Conservation (phyloP, 2,888 invertebrate species). For the Oeneis ivallda region DNA sequence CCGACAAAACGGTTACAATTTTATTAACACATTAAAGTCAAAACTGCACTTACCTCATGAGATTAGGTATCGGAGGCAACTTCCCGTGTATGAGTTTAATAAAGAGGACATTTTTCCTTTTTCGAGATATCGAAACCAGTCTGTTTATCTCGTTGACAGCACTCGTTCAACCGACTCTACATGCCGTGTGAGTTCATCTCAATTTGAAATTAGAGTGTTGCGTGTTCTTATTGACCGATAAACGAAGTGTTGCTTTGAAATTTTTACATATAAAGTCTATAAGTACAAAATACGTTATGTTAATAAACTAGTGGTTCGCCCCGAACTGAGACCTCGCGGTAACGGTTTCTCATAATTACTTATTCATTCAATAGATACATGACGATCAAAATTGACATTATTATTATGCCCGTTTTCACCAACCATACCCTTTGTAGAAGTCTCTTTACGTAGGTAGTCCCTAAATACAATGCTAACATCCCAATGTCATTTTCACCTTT, state of each 20-base stretch:
- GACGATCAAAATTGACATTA: no score
- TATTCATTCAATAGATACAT: no score
- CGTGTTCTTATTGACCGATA: slow-evolving; percentile 11
- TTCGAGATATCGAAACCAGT: slow-evolving; percentile 75
- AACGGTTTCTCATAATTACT: no score
- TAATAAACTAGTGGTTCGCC: no score
- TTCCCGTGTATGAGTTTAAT: slow-evolving; percentile 69
- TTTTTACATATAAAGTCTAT: no score
- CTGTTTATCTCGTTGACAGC: slow-evolving; percentile 66
- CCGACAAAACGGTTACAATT: slow-evolving; percentile 78
- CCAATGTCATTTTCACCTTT: no score
- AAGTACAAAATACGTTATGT: no score
- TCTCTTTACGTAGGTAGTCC: no score
- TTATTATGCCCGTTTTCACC: no score
- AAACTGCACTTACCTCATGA: slow-evolving; percentile 76
- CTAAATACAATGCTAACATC: no score
- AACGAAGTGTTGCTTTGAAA: background rate
- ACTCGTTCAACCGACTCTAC: slow-evolving; percentile 48
- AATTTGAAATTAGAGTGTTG: slow-evolving; percentile 16
- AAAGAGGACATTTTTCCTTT: slow-evolving; percentile 58
- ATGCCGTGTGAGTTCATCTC: slow-evolving; percentile 52
- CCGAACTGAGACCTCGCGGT: no score
- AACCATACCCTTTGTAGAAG: no score
- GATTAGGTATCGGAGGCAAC: slow-evolving; percentile 71
- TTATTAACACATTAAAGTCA: slow-evolving; percentile 81